Evolutionary conservation across 2,797 vertebrate genomes (phyloP).

Genomic region (Sebastes oblongus): DNA sequence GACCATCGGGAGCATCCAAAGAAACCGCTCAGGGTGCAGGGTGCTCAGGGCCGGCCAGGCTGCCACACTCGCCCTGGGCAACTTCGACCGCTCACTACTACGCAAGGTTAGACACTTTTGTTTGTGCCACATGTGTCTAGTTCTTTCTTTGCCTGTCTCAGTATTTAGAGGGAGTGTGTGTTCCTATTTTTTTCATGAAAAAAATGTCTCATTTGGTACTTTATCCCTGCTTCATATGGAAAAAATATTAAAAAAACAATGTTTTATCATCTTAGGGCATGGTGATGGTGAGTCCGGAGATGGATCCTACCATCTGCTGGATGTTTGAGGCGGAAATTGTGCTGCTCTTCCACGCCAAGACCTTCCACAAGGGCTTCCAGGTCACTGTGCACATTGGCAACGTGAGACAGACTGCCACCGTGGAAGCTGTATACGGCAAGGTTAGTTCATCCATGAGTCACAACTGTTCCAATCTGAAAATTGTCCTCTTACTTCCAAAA

Average conservation of each 20-base stretch:
- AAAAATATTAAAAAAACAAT: not conserved
- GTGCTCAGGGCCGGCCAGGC: conserved; percentile 96
- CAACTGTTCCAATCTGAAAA: not conserved
- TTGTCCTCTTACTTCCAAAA: not conserved
- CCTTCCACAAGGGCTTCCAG: conserved; percentile 97
- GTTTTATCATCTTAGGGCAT: conserved; percentile 83
- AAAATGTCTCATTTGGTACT: not conserved
- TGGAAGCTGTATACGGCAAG: conserved; percentile 95
- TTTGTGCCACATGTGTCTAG: not conserved
- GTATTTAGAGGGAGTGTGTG: not conserved
- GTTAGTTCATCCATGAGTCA: conserved; percentile 74
- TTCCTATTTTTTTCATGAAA: not conserved
- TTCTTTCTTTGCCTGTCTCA: not conserved
- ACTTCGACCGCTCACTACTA: conserved; percentile 92
- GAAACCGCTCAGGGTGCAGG: conserved; percentile 94
- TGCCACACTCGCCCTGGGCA: conserved; percentile 92
- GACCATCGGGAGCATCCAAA: conserved; percentile 94
- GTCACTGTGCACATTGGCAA: conserved; percentile 97
- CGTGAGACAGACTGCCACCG: conserved; percentile 93
- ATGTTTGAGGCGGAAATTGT: conserved; percentile 97
- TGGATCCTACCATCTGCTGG: conserved; percentile 98
- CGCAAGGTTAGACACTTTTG: conserved; percentile 86
- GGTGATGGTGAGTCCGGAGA: conserved; percentile 99
- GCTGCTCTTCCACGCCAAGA: conserved; percentile 95
- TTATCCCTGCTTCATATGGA: not conserved